phyloP scores from a whole-genome alignment of 1,140 invertebrate genomes.

The Megalopta genalis region DNA sequence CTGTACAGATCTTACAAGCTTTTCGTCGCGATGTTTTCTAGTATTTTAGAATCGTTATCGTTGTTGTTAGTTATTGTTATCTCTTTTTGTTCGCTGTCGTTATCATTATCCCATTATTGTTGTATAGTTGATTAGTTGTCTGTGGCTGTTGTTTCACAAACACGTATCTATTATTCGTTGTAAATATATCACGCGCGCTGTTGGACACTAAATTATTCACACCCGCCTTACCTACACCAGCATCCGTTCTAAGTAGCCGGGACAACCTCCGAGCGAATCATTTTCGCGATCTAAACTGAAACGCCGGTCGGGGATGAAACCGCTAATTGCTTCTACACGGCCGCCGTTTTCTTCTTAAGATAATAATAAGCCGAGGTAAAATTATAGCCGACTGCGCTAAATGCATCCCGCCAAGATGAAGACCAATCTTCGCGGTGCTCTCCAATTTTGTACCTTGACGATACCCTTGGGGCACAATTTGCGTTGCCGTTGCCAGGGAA shows the following conservation, averaged over 20 bases:
- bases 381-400: constrained; percentile 52
- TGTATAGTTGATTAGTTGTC: too few species aligned
- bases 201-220: too few species aligned
- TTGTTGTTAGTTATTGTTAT: too few species aligned
- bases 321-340: constrained; percentile 42
- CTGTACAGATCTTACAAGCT: too few species aligned
- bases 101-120: too few species aligned
- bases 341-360: constrained; percentile 35
- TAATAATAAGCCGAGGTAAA: constrained; percentile 48
- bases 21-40: too few species aligned
- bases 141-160: too few species aligned
- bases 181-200: too few species aligned
- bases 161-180: too few species aligned
- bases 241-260: not conserved
- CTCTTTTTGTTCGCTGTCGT: too few species aligned
- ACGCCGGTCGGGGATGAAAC: constrained; percentile 11
- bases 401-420: constrained; percentile 47
- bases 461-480: constrained; percentile 61
- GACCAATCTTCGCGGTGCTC: constrained; percentile 53
- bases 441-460: constrained; percentile 60
- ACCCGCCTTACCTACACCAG: not conserved
- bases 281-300: not conserved
- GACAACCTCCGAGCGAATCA: constrained; percentile 3
- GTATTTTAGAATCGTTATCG: too few species aligned
- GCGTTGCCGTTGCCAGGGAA: constrained; percentile 31